Base-by-base conservation (phyloP, 64 coral and sea anemone species). In the Montipora foliosa region DNA sequence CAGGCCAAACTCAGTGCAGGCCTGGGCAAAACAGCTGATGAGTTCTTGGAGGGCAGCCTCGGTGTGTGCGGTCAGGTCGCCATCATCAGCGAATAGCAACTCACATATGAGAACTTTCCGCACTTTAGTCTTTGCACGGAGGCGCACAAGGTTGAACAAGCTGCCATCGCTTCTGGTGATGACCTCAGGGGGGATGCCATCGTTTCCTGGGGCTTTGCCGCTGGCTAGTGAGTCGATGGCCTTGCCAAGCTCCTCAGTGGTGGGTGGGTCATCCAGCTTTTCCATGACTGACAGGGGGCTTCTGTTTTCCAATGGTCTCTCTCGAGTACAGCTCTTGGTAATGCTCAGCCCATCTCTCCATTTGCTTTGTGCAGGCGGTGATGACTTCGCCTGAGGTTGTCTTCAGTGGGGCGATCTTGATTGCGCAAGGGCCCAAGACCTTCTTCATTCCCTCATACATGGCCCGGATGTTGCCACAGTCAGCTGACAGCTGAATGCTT, bases 241-340 rank as follows among this genome's bases (percentile, higher is more conserved):
- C 59, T 58, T 61, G 15, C 58, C 24, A 25, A 84, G 51, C 58
- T 84, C 81, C 59, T 84, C 51, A 15, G 20, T 66, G 25, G 81
- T 61, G 51, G 81, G 81, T 84, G 81, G 81, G 59, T 58, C 81
- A 61, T 58, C 81, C 10, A 84, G 81, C 58, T 84, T 55, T 45
- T 44, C 73, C 73, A 75, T 75, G 73, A 75, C 73, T 75, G 73
- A n/a, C 58, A 81, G 79, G 47, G 58, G 79, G 79, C 48, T 62
- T 19, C 8, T 81, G 58, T 62, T 81, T 29, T 81, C 49, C 79
- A 29, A 46, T 29, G 73, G 12, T 75, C 12, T 75, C 24, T 29
- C 73, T 75, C n/a, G 73, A 45, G 73, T 81, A 81, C 79, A 81
- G 79, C 22, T 81, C 79, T 47, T 81, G 79, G 79, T 83, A 83